These are phyloP conservation scores for Zelostemma sp. DNA, from an alignment of 1,140 invertebrate genomes.

Conservation along the genomic window DNA sequence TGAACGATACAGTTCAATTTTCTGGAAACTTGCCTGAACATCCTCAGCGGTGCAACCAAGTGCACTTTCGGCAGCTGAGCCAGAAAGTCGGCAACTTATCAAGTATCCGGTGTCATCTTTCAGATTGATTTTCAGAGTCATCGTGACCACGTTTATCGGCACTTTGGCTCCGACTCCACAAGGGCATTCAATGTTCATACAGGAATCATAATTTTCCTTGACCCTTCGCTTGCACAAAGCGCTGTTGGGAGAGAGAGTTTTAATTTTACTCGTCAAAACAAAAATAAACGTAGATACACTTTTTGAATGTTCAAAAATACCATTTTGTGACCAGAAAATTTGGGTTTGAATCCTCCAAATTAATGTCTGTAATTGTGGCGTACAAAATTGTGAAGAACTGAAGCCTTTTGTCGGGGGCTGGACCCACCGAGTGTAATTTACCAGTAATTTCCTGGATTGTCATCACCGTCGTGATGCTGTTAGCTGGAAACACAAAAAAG, in stretches of 20 bases:
- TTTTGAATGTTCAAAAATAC: conserved; percentile 29
- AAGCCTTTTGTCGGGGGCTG: conserved; percentile 41
- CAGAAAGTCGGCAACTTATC: conserved; percentile 61
- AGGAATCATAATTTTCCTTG: conserved; percentile 53
- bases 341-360: conserved; percentile 55
- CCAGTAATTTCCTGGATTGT: conserved; percentile 64
- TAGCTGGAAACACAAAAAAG: conserved; percentile 51
- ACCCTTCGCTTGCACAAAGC: conserved; percentile 62
- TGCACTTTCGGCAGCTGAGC: conserved; percentile 56
- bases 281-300: neutral
- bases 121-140: conserved; percentile 64
- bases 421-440: conserved; percentile 49
- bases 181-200: conserved; percentile 67
- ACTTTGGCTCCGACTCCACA: conserved; percentile 60
- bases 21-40: conserved; percentile 49
- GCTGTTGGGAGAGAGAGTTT: conserved; percentile 36
- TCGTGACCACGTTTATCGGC: conserved; percentile 52
- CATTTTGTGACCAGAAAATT: conserved; percentile 56
- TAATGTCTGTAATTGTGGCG: conserved; percentile 64
- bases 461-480: conserved; percentile 66
- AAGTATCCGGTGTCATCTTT: conserved; percentile 68
- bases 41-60: conserved; percentile 53
- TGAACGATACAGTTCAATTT: neutral
- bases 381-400: conserved; percentile 66
- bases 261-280: neutral